These are phyloP conservation scores for Eucera pruinosa DNA, from an alignment of 2,888 invertebrate species.

Conservation along the genomic window DNA sequence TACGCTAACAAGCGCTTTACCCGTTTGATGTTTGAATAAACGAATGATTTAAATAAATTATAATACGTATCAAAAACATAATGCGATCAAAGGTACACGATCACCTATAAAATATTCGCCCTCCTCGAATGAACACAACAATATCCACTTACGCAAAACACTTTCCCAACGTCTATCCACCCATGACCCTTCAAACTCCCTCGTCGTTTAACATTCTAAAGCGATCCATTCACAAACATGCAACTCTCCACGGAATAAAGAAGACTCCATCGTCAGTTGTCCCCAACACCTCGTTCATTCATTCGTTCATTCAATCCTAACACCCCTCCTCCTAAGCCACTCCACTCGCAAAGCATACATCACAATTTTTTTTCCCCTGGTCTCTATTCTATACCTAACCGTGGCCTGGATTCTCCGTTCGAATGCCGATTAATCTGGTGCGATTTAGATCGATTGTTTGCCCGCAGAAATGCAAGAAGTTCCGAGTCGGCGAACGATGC, in stretches of 20 bases:
- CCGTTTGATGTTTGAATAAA: too few species aligned
- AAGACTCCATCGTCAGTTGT: constrained; percentile 16
- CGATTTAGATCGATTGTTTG: constrained; percentile 22
- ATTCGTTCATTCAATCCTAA: not conserved
- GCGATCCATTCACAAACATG: constrained; percentile 2
- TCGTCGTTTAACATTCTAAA: not conserved
- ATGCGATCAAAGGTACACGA: not conserved
- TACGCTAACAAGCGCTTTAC: too few species aligned
- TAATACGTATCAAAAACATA: not conserved
- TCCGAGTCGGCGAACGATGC: constrained; percentile 93
- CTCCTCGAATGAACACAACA: not conserved
- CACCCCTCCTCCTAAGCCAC: too few species aligned
- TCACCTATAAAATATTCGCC: not conserved
- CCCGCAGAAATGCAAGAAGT: constrained; percentile 93
- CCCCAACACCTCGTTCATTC: not conserved
- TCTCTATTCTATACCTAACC: constrained; percentile 3
- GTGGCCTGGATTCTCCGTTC: constrained; percentile 14
- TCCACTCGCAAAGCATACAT: not conserved
- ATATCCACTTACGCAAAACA: not conserved
- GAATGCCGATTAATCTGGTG: constrained; percentile 27
- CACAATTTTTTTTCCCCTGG: constrained; percentile 1
- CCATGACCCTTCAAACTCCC: not conserved
- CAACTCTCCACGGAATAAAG: not conserved
- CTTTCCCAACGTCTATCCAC: not conserved
- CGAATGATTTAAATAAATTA: too few species aligned